These are phyloP conservation scores for Aldabrachelys gigantea DNA, from an alignment of 2,113 vertebrate genomes.

Conservation along the genomic window DNA sequence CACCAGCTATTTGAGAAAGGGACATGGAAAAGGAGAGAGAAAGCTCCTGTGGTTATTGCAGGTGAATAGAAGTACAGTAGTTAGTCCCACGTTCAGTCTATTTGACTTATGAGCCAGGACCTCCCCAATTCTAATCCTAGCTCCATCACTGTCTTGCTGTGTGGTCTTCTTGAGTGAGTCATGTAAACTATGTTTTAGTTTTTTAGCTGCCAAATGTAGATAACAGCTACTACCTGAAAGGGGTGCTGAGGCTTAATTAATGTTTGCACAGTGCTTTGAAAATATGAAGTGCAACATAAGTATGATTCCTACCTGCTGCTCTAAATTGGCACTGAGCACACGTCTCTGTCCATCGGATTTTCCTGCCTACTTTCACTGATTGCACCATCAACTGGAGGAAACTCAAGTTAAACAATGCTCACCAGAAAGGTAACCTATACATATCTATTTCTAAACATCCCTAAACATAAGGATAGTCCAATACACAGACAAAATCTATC, in stretches of 20 bases:
- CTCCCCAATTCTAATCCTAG: neutral
- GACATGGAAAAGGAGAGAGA: neutral
- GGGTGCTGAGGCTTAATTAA: conserved; percentile 14
- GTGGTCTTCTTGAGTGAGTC: neutral
- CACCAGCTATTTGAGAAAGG: neutral
- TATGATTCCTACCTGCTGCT: neutral
- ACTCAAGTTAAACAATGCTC: neutral
- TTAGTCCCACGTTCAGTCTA: neutral
- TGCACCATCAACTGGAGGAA: neutral
- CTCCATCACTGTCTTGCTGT: neutral
- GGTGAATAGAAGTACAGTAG: neutral
- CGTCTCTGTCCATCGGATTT: neutral
- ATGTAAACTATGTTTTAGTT: neutral
- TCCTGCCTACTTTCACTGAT: neutral
- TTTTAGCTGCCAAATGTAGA: neutral
- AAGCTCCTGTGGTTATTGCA: neutral
- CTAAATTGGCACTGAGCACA: neutral
- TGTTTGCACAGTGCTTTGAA: conserved; percentile 26
- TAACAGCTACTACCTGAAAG: conserved; percentile 25
- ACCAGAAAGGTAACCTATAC: neutral
- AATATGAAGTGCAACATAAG: neutral
- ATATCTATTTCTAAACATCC: neutral
- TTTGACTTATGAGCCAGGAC: neutral
- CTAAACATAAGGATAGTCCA: neutral
- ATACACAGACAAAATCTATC: neutral